These are phyloP conservation scores for Orientallactaga sibirica DNA, from an alignment of 2,797 vertebrate genomes.

Conservation along the genomic window DNA sequence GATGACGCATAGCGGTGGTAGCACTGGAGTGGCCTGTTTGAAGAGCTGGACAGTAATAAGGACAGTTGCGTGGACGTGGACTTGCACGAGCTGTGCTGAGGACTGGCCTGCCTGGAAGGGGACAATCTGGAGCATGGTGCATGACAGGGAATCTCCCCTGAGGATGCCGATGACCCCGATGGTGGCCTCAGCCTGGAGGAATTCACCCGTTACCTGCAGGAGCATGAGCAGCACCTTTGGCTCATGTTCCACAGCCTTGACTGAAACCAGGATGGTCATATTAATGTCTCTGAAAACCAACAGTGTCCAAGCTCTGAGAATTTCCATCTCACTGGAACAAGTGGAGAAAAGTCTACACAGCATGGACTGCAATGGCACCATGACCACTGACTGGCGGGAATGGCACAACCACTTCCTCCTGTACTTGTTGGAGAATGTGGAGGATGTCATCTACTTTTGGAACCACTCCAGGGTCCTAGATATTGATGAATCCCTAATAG, in stretches of 20 bases:
- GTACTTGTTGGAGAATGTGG: constrained; percentile 93
- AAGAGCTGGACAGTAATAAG: constrained; percentile 92
- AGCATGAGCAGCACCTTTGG: constrained; percentile 90
- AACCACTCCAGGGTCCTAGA: constrained; percentile 92
- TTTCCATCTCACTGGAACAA: constrained; percentile 90
- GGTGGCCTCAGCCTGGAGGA: constrained; percentile 92
- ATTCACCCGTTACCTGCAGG: constrained; percentile 91
- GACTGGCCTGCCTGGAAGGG: constrained; percentile 89
- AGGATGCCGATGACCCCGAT: constrained; percentile 89
- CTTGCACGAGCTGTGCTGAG: constrained; percentile 89
- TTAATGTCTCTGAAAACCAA: constrained; percentile 93
- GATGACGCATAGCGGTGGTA: constrained; percentile 86
- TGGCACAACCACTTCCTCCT: constrained; percentile 94
- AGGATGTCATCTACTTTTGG: constrained; percentile 92
- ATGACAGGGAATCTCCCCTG: constrained; percentile 90
- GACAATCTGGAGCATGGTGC: constrained; percentile 84
- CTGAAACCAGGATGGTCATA: constrained; percentile 92
- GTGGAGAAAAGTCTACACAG: constrained; percentile 93
- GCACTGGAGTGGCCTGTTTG: constrained; percentile 90
- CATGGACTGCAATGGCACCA: constrained; percentile 93
- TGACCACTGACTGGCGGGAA: constrained; percentile 94
- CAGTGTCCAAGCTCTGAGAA: constrained; percentile 89
- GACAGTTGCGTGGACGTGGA: constrained; percentile 93
- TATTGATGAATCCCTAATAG: constrained; percentile 86
- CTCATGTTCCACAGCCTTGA: constrained; percentile 93